Evolutionary conservation across 2,113 vertebrate genomes (phyloP).

Genomic region (Amphilophus citrinellus): DNA sequence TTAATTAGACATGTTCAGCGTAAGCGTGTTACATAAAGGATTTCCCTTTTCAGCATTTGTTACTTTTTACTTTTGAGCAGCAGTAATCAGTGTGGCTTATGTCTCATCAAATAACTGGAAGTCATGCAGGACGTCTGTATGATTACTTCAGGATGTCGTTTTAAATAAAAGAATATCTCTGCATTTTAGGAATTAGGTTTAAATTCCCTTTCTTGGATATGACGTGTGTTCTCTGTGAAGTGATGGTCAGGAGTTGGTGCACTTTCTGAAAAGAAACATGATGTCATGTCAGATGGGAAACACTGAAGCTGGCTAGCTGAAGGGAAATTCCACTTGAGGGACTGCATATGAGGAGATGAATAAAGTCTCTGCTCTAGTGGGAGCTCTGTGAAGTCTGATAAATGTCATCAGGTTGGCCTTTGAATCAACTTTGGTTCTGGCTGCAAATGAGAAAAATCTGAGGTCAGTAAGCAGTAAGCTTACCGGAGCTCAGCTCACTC

Average conservation of each 20-base stretch:
- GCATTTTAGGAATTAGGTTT: neutral
- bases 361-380: neutral
- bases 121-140: neutral
- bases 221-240: neutral
- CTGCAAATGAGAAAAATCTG: neutral
- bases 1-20: neutral
- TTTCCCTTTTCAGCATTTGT: neutral
- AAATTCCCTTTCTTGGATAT: neutral
- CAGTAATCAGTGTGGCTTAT: neutral
- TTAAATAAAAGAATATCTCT: neutral
- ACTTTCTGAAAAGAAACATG: neutral
- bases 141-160: neutral
- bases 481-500: too few species aligned
- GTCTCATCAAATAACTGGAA: neutral
- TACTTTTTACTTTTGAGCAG: neutral
- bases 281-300: neutral
- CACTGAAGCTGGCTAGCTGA: neutral
- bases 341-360: neutral
- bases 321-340: neutral
- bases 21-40: neutral
- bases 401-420: neutral
- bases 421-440: neutral
- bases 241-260: neutral
- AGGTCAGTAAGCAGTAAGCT: too few species aligned
- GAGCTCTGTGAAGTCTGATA: neutral